Base-by-base conservation (phyloP, 2,113 vertebrate genomes). In the Cathartes aura region DNA sequence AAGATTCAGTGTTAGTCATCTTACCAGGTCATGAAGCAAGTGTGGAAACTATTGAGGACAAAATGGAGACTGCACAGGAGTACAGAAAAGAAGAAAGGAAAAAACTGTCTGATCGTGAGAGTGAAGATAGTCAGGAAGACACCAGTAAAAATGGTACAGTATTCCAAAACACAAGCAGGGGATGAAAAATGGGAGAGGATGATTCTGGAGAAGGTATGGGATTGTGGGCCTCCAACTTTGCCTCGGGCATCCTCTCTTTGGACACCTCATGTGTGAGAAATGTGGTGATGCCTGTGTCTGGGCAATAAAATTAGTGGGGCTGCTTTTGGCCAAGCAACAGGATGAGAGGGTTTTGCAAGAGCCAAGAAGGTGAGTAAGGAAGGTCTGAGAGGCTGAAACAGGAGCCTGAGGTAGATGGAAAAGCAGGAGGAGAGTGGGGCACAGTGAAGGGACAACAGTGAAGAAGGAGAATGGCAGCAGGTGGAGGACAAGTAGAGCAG, bases 91-190 rank as follows among this genome's bases (percentile, higher is more conserved):
- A 80, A 50, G 95, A 94, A 72, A 60, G 7, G 19, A 63, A 95
- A 68, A 42, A 30, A 8, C 55, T 21, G 1, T 66, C n/a, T 19
- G 47, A 34, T 24, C 5, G 2, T 55, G 78, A 91, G 50, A 89
- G 53, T 19, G 97, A 98, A 76, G 95, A 89, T 1, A 73, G 89
- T 60, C 83, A 92, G 70, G 96, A 97, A 75, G 96, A 96, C 95
- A 48, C 27, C 23, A 1, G 24, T 45, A 95, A 95, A 98, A 97
- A 98, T 23, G 99, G 99, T 99, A 98, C 2, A 8, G 93, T 90
- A 64, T 76, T 91, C 32, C 55, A 38, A 50, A 79, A 36, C 32
- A 56, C 4, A 11, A 30, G 36, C 27, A 26, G 17, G 62, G 70
- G 15, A 47, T 63, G 50, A 18, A 55, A 72, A 82, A 32, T 32